Evolutionary conservation across 1,140 invertebrate species (phyloP).

Genomic region (Procambarus virginalis): DNA sequence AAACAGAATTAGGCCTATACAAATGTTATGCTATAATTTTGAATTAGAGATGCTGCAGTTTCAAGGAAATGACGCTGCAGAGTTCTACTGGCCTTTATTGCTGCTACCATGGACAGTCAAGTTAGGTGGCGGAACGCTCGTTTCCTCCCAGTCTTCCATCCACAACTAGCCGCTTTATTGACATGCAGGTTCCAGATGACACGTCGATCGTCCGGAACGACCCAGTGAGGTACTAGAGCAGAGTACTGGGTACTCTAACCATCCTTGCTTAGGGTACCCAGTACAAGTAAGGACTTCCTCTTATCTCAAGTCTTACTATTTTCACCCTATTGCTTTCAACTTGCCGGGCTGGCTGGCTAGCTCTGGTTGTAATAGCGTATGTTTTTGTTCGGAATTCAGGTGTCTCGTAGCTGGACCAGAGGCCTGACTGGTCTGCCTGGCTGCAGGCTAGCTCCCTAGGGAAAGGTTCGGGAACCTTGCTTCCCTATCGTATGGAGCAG

Average conservation of each 20-base stretch:
- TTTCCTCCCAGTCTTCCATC: too few species aligned
- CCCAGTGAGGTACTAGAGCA: neutral
- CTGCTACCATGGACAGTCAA: neutral
- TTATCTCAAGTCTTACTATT: neutral
- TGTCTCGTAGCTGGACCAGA: constrained; percentile 13
- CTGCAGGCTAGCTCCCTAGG: constrained; percentile 49
- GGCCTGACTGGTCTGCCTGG: constrained; percentile 51
- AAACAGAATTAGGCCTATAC: too few species aligned
- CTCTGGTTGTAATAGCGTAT: constrained; percentile 51
- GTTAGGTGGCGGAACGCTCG: neutral
- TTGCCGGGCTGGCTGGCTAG: constrained; percentile 58
- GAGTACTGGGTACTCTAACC: neutral
- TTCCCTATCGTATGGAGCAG: constrained; percentile 15
- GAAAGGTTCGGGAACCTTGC: neutral
- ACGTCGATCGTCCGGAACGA: neutral
- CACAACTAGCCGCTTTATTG: neutral
- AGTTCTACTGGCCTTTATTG: neutral
- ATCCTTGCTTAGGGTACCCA: neutral
- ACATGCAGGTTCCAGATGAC: neutral
- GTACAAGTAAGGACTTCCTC: neutral
- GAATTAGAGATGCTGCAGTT: too few species aligned
- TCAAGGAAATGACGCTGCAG: neutral
- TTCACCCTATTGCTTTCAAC: constrained; percentile 22
- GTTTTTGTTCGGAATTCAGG: constrained; percentile 33
- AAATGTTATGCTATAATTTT: too few species aligned